Evolutionary conservation across 2,888 invertebrate genomes (phyloP).

Genomic region (Coelopa pilipes): DNA sequence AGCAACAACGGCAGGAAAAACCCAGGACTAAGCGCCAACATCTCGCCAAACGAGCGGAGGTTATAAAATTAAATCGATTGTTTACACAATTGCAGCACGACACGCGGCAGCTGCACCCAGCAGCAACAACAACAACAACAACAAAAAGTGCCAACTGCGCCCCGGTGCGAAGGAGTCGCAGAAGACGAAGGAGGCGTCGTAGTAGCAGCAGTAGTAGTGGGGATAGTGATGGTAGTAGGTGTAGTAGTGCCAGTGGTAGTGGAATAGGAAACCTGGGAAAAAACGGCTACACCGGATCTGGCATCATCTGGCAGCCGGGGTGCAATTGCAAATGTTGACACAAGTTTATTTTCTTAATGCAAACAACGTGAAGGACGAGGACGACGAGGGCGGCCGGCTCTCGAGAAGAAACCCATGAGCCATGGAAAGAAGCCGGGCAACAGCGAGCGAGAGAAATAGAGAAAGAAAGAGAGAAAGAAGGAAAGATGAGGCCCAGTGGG

Average conservation of each 20-base stretch:
- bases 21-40: too few species aligned
- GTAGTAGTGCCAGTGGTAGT: too few species aligned
- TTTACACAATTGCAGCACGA: constrained; percentile 19
- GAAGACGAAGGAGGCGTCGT: background rate
- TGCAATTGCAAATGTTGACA: constrained; percentile 35
- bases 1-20: too few species aligned
- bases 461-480: background rate
- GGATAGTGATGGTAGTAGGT: too few species aligned
- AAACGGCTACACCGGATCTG: background rate
- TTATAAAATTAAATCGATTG: constrained; percentile 35
- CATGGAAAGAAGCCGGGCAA: background rate
- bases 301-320: constrained; percentile 29
- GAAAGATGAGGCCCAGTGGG: background rate
- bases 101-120: background rate
- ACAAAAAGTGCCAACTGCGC: too few species aligned
- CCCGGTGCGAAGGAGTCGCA: too few species aligned
- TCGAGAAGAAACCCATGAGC: background rate
- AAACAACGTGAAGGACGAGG: constrained; percentile 21
- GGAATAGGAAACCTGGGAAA: background rate
- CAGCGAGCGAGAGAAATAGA: constrained; percentile 1
- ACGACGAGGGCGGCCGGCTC: background rate
- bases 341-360: constrained; percentile 36
- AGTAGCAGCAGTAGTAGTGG: constrained; percentile 1
- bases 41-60: background rate
- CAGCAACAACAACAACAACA: too few species aligned